phyloP scores from a whole-genome alignment of 1,140 invertebrate species.

The Battus philenor region DNA sequence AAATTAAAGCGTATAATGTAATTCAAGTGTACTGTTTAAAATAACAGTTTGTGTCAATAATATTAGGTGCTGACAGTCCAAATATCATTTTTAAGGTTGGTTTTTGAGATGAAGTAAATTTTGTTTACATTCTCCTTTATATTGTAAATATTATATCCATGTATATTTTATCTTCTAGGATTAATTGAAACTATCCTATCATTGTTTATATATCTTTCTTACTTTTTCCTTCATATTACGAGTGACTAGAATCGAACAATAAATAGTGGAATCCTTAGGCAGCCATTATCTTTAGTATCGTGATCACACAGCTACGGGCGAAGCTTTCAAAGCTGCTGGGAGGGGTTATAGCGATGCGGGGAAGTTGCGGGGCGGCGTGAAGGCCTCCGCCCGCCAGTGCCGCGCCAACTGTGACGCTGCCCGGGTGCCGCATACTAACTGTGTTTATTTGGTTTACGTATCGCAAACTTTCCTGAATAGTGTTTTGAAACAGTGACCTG shows the following conservation, averaged over 20 bases:
- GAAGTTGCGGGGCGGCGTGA: slow-evolving; percentile 55
- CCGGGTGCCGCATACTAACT: slow-evolving; percentile 39
- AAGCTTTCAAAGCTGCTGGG: slow-evolving; percentile 58
- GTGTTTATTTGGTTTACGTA: slow-evolving; percentile 28
- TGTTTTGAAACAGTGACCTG: slow-evolving; percentile 36
- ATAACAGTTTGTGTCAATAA: too few species aligned
- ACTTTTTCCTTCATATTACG: too few species aligned
- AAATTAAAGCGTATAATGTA: too few species aligned
- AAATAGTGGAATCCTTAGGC: slow-evolving; percentile 69
- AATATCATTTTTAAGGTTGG: too few species aligned
- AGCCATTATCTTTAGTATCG: slow-evolving; percentile 69
- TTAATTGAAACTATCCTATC: too few species aligned
- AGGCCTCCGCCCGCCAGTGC: slow-evolving; percentile 68
- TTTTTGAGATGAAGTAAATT: too few species aligned
- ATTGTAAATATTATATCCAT: too few species aligned
- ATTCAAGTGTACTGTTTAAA: too few species aligned
- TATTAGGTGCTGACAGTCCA: too few species aligned
- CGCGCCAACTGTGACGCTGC: slow-evolving; percentile 53
- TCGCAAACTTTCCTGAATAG: slow-evolving; percentile 55
- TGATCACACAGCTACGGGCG: slow-evolving; percentile 59
- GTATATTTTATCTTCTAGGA: too few species aligned
- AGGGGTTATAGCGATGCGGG: slow-evolving; percentile 34
- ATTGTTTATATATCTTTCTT: too few species aligned
- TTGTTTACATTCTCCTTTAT: too few species aligned
- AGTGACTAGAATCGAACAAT: slow-evolving; percentile 56